Base-by-base conservation (phyloP, 2,888 invertebrate genomes). In the Parnassius mnemosyne region DNA sequence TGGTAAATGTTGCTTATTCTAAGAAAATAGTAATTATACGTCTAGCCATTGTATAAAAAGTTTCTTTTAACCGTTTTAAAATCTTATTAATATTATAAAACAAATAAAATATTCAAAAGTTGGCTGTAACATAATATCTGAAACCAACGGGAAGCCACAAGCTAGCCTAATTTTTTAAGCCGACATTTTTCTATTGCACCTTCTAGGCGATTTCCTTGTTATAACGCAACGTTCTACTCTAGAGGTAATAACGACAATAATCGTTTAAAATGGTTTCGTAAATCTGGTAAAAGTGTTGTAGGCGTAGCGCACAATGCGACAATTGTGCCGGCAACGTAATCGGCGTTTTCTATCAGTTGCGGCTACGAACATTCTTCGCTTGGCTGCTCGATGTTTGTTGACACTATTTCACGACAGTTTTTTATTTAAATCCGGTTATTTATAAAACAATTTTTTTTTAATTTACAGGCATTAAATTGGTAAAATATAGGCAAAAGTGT, bases 301-400 rank as follows among this genome's bases (percentile, higher is more conserved):
- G 85, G 87, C 79, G 85, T 82, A 76, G 78, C 70, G 77, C 72
- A 86, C 84, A 87, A 87, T 84, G 84, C 81, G 87, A 89, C 89
- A 88, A 87, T 87, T 81, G 71, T 60, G 71, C 77, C 75, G 72
- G 70, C 83, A 69, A 84, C 85, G 89, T 87, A 89, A 89, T 89
- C 87, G 78, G 71, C 75, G 85, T 87, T 90, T 90, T 89, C 89
- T 89, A 90, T 89, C 87, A 81, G 87, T 83, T 85, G 87, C 86
- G 89, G 88, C 87, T 80, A 81, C 86, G 74, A 83, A 81, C 81
- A 84, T 80, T 86, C 84, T 80, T 76, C 88, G 89, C 84, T 85
- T 73, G 76, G 87, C 76, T 88, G 87, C 78, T 67, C 74, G 61
- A 69, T 72, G 69, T 69, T 73, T 69, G 75, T 74, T 77, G 73